Conservation (phyloP, 2,888 invertebrate genomes). For the Volucella inflata region DNA sequence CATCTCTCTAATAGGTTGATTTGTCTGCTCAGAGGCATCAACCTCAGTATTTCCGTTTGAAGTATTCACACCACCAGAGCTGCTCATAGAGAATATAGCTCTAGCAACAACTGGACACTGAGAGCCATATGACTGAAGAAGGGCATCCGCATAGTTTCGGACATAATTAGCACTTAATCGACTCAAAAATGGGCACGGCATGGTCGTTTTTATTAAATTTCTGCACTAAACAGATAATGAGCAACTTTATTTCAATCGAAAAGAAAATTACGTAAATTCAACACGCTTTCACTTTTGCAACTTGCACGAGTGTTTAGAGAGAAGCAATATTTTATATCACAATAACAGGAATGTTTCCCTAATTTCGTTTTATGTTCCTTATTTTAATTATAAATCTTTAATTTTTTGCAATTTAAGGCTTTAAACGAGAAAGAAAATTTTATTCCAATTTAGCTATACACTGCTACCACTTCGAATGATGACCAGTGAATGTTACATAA, state of each 20-base stretch:
- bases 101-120: conserved; percentile 94
- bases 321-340: conserved; percentile 15
- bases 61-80: conserved; percentile 85
- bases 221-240: background rate
- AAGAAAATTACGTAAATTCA: conserved; percentile 67
- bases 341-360: conserved; percentile 35
- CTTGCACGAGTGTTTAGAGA: conserved; percentile 7
- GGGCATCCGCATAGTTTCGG: conserved; percentile 90
- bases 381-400: conserved; percentile 4
- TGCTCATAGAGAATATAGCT: conserved; percentile 94
- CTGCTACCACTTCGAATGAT: conserved; percentile 74
- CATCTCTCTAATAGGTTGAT: conserved; percentile 80
- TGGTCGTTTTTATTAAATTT: conserved; percentile 82
- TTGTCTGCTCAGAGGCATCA: conserved; percentile 59
- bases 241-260: conserved; percentile 28
- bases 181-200: conserved; percentile 95
- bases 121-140: conserved; percentile 91
- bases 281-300: conserved; percentile 65
- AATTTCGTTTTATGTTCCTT: background rate
- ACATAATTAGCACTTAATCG: conserved; percentile 91
- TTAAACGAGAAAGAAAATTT: background rate
- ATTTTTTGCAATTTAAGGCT: background rate
- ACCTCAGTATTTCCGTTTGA: conserved; percentile 31
- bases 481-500: conserved; percentile 75
- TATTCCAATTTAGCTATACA: conserved; percentile 9